These are phyloP conservation scores for Papilio dardanus DNA, from an alignment of 1,140 invertebrate genomes.

Conservation along the genomic window DNA sequence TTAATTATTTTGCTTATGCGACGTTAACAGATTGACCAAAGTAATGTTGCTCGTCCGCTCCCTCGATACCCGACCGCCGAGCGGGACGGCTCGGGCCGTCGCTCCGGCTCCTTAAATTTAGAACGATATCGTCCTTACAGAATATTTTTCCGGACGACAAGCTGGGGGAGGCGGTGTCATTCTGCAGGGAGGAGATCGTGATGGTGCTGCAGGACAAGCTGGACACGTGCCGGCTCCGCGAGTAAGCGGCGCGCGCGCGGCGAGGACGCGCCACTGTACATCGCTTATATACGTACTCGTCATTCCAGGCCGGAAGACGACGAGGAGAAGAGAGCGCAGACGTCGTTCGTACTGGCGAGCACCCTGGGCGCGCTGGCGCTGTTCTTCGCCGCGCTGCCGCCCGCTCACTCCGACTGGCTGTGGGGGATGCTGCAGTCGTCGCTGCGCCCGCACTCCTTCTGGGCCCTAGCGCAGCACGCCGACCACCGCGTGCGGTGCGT, in stretches of 20 bases:
- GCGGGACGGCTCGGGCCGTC: too few relatives aligned
- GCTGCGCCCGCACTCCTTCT: conserved; percentile 47
- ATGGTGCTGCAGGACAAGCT: conserved; percentile 55
- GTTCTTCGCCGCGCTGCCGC: conserved; percentile 44
- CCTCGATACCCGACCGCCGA: too few relatives aligned
- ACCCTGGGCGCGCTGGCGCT: conserved; percentile 52
- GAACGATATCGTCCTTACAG: conserved; percentile 53
- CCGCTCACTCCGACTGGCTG: conserved; percentile 53
- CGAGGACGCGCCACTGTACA: too few relatives aligned
- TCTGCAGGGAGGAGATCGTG: conserved; percentile 67
- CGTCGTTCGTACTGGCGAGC: conserved; percentile 45
- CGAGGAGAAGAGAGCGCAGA: conserved; percentile 50
- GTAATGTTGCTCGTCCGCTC: too few relatives aligned
- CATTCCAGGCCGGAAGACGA: conserved; percentile 47
- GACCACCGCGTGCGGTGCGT: conserved; percentile 43
- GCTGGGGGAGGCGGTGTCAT: conserved; percentile 65
- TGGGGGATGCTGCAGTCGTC: conserved; percentile 47
- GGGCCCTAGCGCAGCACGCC: conserved; percentile 46
- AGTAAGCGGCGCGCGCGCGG: not conserved
- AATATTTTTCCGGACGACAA: conserved; percentile 68
- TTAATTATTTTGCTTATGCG: too few relatives aligned
- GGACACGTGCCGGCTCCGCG: conserved; percentile 56
- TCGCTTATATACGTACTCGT: too few relatives aligned
- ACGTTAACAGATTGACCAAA: too few relatives aligned
- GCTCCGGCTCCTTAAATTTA: too few relatives aligned